phyloP scores from a whole-genome alignment of 2,113 vertebrate genomes.

The Lanius collurio region DNA sequence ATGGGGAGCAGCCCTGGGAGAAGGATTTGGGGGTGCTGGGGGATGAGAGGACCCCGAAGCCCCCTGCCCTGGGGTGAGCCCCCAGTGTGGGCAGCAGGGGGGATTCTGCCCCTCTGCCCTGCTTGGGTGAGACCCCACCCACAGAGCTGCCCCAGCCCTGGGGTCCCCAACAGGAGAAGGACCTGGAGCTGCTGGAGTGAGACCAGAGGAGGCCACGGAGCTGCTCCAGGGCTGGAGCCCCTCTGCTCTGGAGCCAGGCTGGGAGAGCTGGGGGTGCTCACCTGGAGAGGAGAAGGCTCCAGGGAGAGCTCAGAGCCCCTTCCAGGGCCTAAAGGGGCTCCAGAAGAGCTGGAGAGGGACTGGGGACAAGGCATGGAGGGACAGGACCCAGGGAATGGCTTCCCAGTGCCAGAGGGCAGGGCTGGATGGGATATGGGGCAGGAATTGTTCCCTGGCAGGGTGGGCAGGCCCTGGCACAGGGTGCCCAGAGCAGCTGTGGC shows the following conservation, averaged over 20 bases:
- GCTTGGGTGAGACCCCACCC: neutral
- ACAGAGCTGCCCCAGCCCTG: neutral
- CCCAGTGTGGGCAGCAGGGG: neutral
- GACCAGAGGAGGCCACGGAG: neutral
- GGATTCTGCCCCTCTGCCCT: neutral
- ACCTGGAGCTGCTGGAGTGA: neutral
- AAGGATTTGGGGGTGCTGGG: neutral
- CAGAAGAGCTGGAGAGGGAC: neutral
- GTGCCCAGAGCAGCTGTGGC: neutral
- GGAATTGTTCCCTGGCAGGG: neutral
- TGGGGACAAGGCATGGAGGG: neutral
- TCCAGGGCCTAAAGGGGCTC: neutral
- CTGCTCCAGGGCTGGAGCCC: neutral
- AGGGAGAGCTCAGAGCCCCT: neutral
- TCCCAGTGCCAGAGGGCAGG: neutral
- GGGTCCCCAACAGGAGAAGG: rapidly evolving
- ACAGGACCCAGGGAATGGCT: neutral
- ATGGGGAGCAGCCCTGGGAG: neutral
- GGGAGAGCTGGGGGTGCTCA: neutral
- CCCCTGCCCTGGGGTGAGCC: neutral
- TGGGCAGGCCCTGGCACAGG: neutral
- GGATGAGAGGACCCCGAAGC: neutral
- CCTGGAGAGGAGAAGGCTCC: neutral
- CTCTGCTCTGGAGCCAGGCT: neutral
- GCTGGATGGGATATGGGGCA: neutral